A percentile compares a stretch with the other conserved stretches of the same genome.
These are phyloP conservation scores for Macrostomum lignano DNA, from an alignment of 1,140 invertebrate genomes.

Conservation along the genomic window DNA sequence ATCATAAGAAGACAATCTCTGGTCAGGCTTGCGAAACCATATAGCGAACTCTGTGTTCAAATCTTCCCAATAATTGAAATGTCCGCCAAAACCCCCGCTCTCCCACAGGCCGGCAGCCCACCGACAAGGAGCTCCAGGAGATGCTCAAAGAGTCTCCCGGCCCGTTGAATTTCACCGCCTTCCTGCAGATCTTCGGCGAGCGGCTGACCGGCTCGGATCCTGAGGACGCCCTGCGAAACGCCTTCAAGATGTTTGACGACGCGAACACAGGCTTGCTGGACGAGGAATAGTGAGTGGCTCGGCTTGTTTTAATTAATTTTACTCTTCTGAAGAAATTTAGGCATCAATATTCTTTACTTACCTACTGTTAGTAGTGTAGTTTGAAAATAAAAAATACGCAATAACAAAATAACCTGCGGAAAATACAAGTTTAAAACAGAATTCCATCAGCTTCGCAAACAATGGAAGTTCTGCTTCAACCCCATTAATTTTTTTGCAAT, in stretches of 20 bases:
- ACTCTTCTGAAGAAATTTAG: too few species aligned
- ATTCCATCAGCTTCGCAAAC: constrained; percentile 4
- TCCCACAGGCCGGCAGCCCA: constrained; percentile 27
- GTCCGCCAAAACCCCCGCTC: too few species aligned
- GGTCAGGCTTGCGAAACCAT: too few species aligned
- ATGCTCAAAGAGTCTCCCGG: constrained; percentile 36
- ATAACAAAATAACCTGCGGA: too few species aligned
- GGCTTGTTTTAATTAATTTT: too few species aligned
- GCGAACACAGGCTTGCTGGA: constrained; percentile 38
- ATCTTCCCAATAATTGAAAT: too few species aligned
- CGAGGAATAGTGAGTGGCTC: constrained; percentile 58
- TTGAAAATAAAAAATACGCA: too few species aligned
- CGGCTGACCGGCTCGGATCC: constrained; percentile 35
- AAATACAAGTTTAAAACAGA: too few species aligned
- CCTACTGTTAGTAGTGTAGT: too few species aligned
- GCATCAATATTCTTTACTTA: too few species aligned
- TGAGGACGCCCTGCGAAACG: constrained; percentile 35
- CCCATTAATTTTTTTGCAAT: constrained; percentile 8
- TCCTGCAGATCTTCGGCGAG: constrained; percentile 36
- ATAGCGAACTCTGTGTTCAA: too few species aligned
- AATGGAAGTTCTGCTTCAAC: constrained; percentile 7
- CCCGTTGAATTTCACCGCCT: constrained; percentile 37
- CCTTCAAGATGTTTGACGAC: constrained; percentile 36
- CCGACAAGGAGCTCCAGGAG: constrained; percentile 31
- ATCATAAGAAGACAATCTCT: constrained; percentile 4